A percentile compares a stretch with the other conserved stretches of the same genome.
phyloP scores from a whole-genome alignment of 2,888 invertebrate species.

The Callimorpha dominula region DNA sequence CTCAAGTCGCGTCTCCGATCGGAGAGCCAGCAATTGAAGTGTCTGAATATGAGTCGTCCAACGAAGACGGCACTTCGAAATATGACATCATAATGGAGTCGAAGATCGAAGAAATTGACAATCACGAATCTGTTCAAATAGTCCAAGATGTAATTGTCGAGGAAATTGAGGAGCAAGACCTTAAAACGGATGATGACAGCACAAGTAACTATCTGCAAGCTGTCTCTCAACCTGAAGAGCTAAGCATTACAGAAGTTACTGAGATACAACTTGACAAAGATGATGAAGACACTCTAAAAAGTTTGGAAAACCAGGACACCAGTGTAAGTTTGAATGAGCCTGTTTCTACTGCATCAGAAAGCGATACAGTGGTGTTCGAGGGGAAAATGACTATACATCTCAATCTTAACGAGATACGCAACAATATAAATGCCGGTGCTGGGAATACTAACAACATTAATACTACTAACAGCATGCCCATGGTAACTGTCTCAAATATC shows the following conservation, averaged over 20 bases:
- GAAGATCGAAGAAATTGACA: constrained; percentile 69
- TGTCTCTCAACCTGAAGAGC: constrained; percentile 78
- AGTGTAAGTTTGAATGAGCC: constrained; percentile 86
- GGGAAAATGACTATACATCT: constrained; percentile 86
- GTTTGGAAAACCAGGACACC: constrained; percentile 85
- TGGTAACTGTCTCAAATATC: constrained; percentile 87
- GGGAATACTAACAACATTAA: constrained; percentile 76
- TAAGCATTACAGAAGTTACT: constrained; percentile 79
- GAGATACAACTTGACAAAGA: constrained; percentile 85
- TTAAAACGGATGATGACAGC: constrained; percentile 77
- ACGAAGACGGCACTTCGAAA: constrained; percentile 73
- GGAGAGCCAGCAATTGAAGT: constrained; percentile 79
- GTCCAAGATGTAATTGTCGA: constrained; percentile 79
- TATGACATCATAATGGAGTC: constrained; percentile 67
- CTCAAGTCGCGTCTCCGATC: constrained; percentile 81
- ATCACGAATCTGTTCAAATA: constrained; percentile 60
- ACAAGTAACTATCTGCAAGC: constrained; percentile 81
- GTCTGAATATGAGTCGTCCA: constrained; percentile 82
- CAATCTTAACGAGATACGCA: constrained; percentile 84
- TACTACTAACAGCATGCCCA: constrained; percentile 82
- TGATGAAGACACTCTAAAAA: constrained; percentile 84
- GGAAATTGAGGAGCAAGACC: constrained; percentile 78
- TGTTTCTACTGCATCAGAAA: constrained; percentile 79
- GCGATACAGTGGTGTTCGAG: constrained; percentile 84
- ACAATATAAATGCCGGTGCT: constrained; percentile 80